Base-by-base conservation (phyloP, 2,888 invertebrate species). In the Macaria liturata region DNA sequence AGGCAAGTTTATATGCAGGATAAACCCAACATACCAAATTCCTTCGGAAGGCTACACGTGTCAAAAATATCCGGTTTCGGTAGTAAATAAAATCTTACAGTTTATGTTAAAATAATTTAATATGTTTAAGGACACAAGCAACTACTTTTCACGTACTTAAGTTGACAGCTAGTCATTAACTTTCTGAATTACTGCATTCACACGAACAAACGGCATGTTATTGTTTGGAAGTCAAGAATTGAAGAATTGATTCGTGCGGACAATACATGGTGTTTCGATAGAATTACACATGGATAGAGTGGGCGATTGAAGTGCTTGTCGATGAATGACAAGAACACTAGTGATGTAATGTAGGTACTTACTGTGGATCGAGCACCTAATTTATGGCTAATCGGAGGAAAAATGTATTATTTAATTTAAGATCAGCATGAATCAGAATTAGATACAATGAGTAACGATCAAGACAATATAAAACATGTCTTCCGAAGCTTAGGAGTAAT, bases 211-310 rank as follows among this genome's bases (percentile, higher is more conserved):
- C 44, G 9, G 45, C 49, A 49, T 43, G 44, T 54, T 46, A 55
- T 55, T 65, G 59, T 59, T 58, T 52, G 39, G n/a, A 49, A 49
- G 39, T 40, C 3, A 50, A 31, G 46, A 49, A 57, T 45, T 46
- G 44, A 45, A 9, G 49, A 45, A 64, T 64, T 58, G 56, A 64
- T 61, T 62, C 58, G 54, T 52, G 48, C 40, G 43, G 39, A 58
- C 64, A 64, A 64, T 62, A 56, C 61, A 57, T 40, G 49, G 60
- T 50, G 44, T 34, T 57, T 54, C 37, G 52, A 58, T 49, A 37
- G 47, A 47, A 37, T 51, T 51, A 49, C 43, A 56, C 62, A 66
- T 66, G 59, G 58, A 40, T 44, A 32, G 20, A 50, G 59, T 54
- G 30, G 59, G 51, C 40, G 59, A 44, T 51, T 46, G 50, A 51